Evolutionary conservation across 2,113 vertebrate species (phyloP), one percentile per base, ranked within the genome.

Genomic region (Oreochromis aureus): DNA sequence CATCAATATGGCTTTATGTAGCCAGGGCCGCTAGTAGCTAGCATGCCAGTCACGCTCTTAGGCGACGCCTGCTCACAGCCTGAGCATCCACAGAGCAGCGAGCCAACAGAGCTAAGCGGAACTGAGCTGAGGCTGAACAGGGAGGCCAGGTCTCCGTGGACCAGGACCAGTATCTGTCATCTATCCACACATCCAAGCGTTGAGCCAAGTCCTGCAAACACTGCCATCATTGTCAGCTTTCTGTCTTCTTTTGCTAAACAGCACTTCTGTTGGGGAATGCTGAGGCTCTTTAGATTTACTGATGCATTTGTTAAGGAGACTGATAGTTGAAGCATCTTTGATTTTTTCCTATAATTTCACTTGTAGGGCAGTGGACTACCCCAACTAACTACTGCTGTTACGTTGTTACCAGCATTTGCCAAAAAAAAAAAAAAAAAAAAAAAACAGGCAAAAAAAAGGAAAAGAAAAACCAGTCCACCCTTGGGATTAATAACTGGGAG

Each of bases 1-100:
- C 95, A 95, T 96, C 96, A 96, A 96, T 95, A 96, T 95, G 95
- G 94, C 96, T 96, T 95, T 93, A 96, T 96, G 95, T 93, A 96
- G 96, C 95, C 96, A 91, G 94, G 91, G 91, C 90, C 82, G 91
- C 95, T 93, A 93, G 93, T 86, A 89, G 95, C 95, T 94, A 95
- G 94, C 91, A 95, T 96, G 96, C 95, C 95, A 96, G 96, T 96
- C 96, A 96, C 94, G 95, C 94, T 95, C 95, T 93, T 91, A 88
- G 89, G 91, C 92, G 95, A 84, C 92, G 81, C 94, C 90, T 73
- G 55, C 93, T 90, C 93, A 63, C 93, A 92, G 93, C 88, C 91
- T 85, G 88, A 94, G 93, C 94, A 93, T 95, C 93, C 92, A 90
- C 92, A 54, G 86, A 93, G 95, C 91, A 39, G 81, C 10, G 91